phyloP scores from a whole-genome alignment of 2,888 invertebrate species.

The Xanthia icteritia region DNA sequence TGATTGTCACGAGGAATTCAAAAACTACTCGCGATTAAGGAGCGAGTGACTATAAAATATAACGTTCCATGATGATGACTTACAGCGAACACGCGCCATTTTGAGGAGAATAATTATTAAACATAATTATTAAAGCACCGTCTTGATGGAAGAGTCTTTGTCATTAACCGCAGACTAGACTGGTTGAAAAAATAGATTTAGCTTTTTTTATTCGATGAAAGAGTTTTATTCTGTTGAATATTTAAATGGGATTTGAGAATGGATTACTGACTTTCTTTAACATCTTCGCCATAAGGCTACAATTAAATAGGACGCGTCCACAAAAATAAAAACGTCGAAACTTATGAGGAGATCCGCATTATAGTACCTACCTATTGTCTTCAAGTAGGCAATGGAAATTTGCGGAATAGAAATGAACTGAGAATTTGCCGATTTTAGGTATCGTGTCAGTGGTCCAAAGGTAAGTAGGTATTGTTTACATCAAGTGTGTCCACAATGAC shows the following conservation, averaged over 20 bases:
- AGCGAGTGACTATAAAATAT: constrained; percentile 59
- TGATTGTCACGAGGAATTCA: constrained; percentile 21
- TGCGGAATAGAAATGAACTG: constrained; percentile 14
- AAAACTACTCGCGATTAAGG: constrained; percentile 43
- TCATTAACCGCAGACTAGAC: constrained; percentile 30
- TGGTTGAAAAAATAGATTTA: constrained; percentile 15
- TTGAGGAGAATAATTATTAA: constrained; percentile 40
- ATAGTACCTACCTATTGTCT: constrained; percentile 16
- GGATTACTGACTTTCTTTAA: neutral
- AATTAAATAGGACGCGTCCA: neutral
- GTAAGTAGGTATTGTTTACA: constrained; percentile 41
- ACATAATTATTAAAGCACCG: constrained; percentile 41
- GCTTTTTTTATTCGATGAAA: neutral
- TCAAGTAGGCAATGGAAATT: constrained; percentile 20
- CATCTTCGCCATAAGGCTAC: neutral
- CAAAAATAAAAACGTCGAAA: constrained; percentile 1
- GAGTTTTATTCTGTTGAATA: neutral
- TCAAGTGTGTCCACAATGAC: constrained; percentile 44
- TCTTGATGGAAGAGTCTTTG: constrained; percentile 29
- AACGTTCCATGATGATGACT: constrained; percentile 48
- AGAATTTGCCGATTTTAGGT: neutral
- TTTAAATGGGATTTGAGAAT: neutral
- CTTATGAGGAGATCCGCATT: neutral
- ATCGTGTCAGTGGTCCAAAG: constrained; percentile 40
- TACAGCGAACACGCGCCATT: constrained; percentile 49